Percentiles rank a stretch among this genome's conserved stretches.
Conservation (phyloP, 2,888 invertebrate genomes). For the Chorisops tibialis region DNA sequence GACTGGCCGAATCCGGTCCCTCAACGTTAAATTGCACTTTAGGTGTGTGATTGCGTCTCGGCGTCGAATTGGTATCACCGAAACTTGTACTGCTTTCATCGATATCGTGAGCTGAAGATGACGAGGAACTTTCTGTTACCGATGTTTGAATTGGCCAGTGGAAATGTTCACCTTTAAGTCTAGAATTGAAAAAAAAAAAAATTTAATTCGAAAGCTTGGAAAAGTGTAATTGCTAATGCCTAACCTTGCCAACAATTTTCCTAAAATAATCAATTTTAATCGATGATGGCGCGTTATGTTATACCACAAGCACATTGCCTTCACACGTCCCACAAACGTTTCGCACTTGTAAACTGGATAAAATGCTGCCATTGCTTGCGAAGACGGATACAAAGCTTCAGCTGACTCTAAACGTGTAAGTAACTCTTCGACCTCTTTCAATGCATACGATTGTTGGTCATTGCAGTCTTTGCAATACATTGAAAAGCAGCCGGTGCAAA, state of each 20-base stretch:
- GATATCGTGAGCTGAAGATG: conserved; percentile 47
- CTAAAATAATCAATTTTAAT: conserved; percentile 72
- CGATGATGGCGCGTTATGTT: conserved; percentile 84
- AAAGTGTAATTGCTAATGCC: neutral
- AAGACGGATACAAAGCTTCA: conserved; percentile 79
- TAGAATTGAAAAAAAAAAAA: conserved; percentile 26
- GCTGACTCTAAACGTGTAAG: conserved; percentile 71
- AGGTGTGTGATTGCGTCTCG: conserved; percentile 34
- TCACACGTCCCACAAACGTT: conserved; percentile 50
- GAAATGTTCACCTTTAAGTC: conserved; percentile 49
- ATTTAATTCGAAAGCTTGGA: too few species aligned
- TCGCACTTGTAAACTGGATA: conserved; percentile 60
- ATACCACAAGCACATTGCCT: conserved; percentile 87
- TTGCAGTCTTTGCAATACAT: conserved; percentile 70
- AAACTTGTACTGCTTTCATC: conserved; percentile 44
- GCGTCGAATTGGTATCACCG: conserved; percentile 41
- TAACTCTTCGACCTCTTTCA: conserved; percentile 70
- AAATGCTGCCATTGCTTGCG: conserved; percentile 70
- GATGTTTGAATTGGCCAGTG: conserved; percentile 51
- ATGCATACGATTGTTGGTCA: conserved; percentile 68
- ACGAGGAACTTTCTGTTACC: conserved; percentile 43
- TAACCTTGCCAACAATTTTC: conserved; percentile 59
- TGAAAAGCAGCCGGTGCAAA: conserved; percentile 66
- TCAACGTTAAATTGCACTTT: conserved; percentile 51
- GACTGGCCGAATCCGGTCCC: conserved; percentile 39